These are phyloP conservation scores for Cuniculus paca DNA, from an alignment of 2,797 vertebrate species.

Conservation along the genomic window DNA sequence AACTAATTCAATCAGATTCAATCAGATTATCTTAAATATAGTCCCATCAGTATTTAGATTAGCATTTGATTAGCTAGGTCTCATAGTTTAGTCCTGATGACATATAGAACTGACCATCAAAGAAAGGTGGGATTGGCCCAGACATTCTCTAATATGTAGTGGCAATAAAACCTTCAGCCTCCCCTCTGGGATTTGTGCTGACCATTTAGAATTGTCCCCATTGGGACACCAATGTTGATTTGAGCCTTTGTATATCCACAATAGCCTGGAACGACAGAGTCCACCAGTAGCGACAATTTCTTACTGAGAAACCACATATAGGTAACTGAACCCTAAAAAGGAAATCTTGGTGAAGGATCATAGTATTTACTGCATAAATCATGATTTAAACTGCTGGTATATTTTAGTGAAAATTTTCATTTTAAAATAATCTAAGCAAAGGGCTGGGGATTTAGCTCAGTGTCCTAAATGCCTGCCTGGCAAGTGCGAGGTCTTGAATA, in stretches of 20 bases:
- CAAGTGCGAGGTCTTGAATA: no score
- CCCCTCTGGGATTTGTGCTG: background rate
- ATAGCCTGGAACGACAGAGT: background rate
- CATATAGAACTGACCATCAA: background rate
- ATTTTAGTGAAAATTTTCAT: background rate
- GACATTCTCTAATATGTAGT: background rate
- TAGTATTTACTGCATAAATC: background rate
- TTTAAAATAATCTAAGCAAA: background rate
- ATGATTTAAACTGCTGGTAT: background rate
- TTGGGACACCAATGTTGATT: rapidly evolving
- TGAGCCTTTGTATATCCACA: background rate
- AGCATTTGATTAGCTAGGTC: background rate
- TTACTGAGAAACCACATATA: rapidly evolving
- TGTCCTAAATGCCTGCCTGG: no score
- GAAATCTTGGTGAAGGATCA: background rate
- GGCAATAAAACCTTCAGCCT: rapidly evolving
- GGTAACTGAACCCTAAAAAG: background rate
- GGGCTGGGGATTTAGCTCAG: no score
- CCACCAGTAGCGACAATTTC: background rate
- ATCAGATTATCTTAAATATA: background rate
- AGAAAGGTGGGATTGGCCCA: background rate
- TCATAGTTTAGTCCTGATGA: background rate
- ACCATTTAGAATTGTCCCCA: background rate
- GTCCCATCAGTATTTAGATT: background rate
- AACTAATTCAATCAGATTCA: background rate